Base-by-base conservation (phyloP, 2,888 invertebrate species). In the Drosophila basisetae region DNA sequence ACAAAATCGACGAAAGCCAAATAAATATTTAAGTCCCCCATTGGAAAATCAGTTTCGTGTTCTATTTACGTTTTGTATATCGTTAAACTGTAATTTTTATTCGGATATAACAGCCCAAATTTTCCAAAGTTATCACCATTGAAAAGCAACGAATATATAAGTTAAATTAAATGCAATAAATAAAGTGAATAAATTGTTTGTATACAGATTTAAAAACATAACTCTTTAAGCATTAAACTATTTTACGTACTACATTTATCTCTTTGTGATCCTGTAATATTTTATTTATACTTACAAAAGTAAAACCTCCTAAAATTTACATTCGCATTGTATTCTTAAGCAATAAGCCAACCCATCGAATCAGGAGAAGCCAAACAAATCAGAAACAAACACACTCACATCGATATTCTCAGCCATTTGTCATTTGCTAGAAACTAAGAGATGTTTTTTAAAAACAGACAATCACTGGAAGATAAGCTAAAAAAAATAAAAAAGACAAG, bases 21-120 rank as follows among this genome's bases (percentile, higher is more conserved):
- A 88, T 80, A 76, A 83, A 84, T 89, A 70, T 82, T 86, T 74
- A 68, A 76, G 76, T 68, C 56, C 50, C 50, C 53, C 55, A 39
- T 49, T 22, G 30, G 60, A 70, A 78, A 84, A 76, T 86, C 82
- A 67, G 47, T 47, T 39, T 49, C 47, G 35, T 30, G 41, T 37
- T 59, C 64, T 47, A 55, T 75, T 75, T 75, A 47, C 58, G 39
- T 50, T 60, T 59, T 59, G 58, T 50, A 67, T 73, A 63, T 11
- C 59, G 31, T 58, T 60, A 50, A 68, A 68, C 55, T 35, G 18
- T 43, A 18, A 68, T 53, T 68, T 56, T 47, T 25, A 62, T 35
- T 7, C 16, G 5, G 1, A 31, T 13, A 58, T 33, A 18, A 3
- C 13, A 22, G 7, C 18, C 13, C 28, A 13, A 28, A 41, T 47